Evolutionary conservation across 2,888 invertebrate species (phyloP).

Genomic region (Lithodes maja): DNA sequence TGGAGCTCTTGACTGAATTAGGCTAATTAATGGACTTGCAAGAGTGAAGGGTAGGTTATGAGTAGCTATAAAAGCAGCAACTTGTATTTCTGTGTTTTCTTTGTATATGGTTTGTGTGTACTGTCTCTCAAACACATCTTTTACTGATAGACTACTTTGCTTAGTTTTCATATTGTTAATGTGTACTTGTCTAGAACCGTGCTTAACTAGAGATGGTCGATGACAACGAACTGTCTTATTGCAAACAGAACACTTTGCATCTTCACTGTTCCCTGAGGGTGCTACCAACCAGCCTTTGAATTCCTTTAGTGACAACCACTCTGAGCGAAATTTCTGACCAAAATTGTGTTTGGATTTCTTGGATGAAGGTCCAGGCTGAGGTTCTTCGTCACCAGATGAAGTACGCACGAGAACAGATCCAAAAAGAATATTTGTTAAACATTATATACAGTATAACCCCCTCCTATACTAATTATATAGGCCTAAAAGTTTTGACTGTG

Average conservation of each 20-base stretch:
- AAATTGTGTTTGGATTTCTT: neutral
- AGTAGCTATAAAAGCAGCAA: slow-evolving; percentile 3
- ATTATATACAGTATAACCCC: too few species aligned
- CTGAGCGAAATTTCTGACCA: slow-evolving; percentile 10
- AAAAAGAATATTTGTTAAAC: too few species aligned
- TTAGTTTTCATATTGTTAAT: slow-evolving; percentile 17
- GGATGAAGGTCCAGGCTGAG: too few species aligned
- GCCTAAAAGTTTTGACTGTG: too few species aligned
- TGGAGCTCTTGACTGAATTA: neutral
- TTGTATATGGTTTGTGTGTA: neutral
- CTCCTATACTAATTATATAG: too few species aligned
- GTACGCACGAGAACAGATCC: too few species aligned
- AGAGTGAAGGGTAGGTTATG: slow-evolving; percentile 1
- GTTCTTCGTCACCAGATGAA: too few species aligned
- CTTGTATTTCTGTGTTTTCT: neutral
- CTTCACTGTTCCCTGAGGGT: neutral
- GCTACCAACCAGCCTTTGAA: slow-evolving; percentile 13
- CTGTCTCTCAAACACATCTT: neutral
- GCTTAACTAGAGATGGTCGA: neutral
- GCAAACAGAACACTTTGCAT: slow-evolving; percentile 16
- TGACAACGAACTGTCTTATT: neutral
- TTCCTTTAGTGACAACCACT: neutral
- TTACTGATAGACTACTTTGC: neutral
- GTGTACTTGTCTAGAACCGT: neutral
- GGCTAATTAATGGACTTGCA: neutral